A percentile compares a stretch with the other conserved stretches of the same genome.
Conservation (phyloP, 1,140 invertebrate genomes). For the Drosophila tani region DNA sequence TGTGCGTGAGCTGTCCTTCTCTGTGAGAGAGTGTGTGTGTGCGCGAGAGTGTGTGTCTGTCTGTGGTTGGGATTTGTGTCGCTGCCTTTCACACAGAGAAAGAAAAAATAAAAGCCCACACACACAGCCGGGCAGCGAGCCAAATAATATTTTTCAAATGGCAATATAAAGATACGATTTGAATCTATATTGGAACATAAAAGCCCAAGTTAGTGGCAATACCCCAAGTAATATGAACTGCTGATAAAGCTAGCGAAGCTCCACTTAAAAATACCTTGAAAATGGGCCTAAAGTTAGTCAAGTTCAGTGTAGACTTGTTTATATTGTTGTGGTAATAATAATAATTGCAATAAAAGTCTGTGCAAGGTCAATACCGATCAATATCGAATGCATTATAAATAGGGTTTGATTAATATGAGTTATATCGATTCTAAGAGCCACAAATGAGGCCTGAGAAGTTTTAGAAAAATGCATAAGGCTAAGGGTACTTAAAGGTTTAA, state of each 20-base stretch:
- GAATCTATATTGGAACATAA: not conserved
- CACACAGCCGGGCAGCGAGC: not conserved
- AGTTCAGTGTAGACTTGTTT: not conserved
- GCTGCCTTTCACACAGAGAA: conserved; percentile 21
- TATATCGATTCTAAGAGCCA: too few species aligned
- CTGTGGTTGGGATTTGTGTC: conserved; percentile 48
- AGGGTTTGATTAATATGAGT: not conserved
- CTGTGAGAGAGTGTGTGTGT: not conserved
- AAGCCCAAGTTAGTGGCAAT: too few species aligned
- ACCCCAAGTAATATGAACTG: too few species aligned
- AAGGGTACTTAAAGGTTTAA: too few species aligned
- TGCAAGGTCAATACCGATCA: not conserved
- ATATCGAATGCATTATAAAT: not conserved
- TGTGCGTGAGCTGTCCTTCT: conserved; percentile 14
- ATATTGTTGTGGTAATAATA: too few species aligned
- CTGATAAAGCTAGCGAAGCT: too few species aligned
- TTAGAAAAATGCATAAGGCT: too few species aligned
- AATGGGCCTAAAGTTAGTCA: not conserved
- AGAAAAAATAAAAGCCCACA: not conserved
- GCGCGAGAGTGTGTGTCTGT: conserved; percentile 20
- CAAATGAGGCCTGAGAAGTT: not conserved
- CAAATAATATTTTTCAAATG: conserved; percentile 10
- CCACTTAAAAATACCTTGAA: not conserved
- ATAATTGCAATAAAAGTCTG: not conserved
- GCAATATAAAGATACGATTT: not conserved